Conservation (phyloP, 2,888 invertebrate genomes). For the Acrocyrtus sp. region DNA sequence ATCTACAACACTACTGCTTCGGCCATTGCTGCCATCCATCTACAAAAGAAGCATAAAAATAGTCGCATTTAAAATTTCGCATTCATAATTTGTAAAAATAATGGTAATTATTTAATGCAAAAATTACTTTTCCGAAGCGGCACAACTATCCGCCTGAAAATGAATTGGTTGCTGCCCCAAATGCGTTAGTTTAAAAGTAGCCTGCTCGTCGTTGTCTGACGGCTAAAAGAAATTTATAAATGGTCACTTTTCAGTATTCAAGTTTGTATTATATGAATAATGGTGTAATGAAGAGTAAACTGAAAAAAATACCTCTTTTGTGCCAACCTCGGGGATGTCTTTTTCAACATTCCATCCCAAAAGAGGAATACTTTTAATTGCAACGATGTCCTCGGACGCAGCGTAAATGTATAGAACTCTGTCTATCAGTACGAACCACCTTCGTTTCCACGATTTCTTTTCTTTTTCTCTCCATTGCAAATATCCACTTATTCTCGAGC, state of each 20-base stretch:
- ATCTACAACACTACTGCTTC: conserved; percentile 60
- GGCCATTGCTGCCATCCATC: conserved; percentile 62
- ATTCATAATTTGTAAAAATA: conserved; percentile 16
- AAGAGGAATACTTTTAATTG: conserved; percentile 69
- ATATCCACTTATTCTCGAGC: conserved; percentile 71
- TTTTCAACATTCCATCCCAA: conserved; percentile 68
- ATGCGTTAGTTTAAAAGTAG: conserved; percentile 69
- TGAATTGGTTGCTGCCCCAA: conserved; percentile 67
- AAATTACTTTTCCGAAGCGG: conserved; percentile 66
- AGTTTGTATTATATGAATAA: no score
- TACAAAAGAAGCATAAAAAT: conserved; percentile 29
- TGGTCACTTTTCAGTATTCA: no score
- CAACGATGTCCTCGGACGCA: conserved; percentile 71
- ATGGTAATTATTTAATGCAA: background rate
- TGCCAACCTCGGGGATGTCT: conserved; percentile 48
- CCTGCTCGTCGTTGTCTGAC: conserved; percentile 67
- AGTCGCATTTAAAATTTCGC: conserved; percentile 2
- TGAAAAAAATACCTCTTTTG: no score
- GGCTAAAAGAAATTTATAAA: no score
- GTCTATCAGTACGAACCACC: conserved; percentile 72
- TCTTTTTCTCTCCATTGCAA: conserved; percentile 66
- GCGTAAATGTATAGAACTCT: conserved; percentile 69
- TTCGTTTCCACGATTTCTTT: conserved; percentile 69
- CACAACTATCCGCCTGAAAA: conserved; percentile 67
- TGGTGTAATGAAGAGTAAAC: no score